Evolutionary conservation across 2,113 vertebrate genomes (phyloP).

Genomic region (Eurypyga helias): DNA sequence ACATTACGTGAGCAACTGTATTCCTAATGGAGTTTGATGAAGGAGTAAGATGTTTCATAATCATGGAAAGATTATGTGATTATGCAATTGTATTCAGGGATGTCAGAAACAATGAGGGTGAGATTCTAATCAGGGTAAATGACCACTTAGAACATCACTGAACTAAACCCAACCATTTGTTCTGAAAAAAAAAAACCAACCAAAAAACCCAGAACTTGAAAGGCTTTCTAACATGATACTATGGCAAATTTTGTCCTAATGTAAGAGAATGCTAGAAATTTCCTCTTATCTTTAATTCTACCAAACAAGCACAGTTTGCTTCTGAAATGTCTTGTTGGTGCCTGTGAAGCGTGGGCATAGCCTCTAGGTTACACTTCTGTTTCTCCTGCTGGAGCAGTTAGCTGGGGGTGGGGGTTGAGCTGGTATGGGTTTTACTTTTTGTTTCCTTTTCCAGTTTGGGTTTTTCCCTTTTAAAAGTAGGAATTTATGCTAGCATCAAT

Average conservation of each 20-base stretch:
- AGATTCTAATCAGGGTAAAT: neutral
- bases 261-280: neutral
- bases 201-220: neutral
- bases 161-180: fast-evolving
- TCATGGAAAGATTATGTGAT: neutral
- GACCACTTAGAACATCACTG: neutral
- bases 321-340: neutral
- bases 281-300: neutral
- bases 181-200: neutral
- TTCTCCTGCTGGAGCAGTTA: neutral
- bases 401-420: neutral
- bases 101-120: neutral
- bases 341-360: neutral
- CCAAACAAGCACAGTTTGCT: neutral
- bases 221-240: neutral
- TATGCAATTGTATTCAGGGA: neutral
- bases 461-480: neutral
- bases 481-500: neutral
- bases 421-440: neutral
- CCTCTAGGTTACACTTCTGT: neutral
- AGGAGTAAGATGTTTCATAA: neutral
- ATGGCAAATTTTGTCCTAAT: neutral
- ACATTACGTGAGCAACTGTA: neutral
- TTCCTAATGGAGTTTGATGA: neutral
- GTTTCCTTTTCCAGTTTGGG: neutral